Evolutionary conservation across 2,113 vertebrate genomes (phyloP).

Genomic region (Dromaius novaehollandiae): DNA sequence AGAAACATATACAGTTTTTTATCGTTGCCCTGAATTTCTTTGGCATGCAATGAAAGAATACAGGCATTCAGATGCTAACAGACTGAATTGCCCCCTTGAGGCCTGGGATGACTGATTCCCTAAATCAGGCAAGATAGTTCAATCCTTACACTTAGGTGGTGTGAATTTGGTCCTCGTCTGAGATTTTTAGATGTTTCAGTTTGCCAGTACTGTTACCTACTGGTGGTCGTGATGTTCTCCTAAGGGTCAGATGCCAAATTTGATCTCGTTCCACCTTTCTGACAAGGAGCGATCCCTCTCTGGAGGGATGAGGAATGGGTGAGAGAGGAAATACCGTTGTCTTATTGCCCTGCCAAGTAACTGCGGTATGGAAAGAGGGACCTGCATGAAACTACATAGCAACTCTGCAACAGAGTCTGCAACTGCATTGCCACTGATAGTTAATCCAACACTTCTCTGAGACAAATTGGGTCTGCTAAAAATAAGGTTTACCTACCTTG

Average conservation of each 20-base stretch:
- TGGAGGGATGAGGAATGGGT: neutral
- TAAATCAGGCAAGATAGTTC: neutral
- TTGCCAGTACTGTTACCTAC: neutral
- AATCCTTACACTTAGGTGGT: neutral
- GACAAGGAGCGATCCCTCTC: no score
- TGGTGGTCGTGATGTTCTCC: neutral
- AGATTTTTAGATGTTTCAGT: neutral
- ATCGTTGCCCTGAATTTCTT: neutral
- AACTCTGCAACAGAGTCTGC: neutral
- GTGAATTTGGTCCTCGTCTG: neutral
- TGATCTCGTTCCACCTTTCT: neutral
- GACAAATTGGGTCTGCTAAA: neutral
- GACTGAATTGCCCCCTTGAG: neutral
- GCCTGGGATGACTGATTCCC: neutral
- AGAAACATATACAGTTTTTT: neutral
- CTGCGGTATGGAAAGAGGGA: neutral
- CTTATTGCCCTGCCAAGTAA: neutral
- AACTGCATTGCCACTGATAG: neutral
- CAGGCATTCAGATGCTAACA: neutral
- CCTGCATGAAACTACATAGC: neutral
- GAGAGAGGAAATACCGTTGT: neutral
- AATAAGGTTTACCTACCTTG: neutral
- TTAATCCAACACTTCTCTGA: neutral
- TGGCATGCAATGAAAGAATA: neutral
- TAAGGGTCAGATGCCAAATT: neutral